Evolutionary conservation across 2,797 vertebrate species (phyloP), one percentile per base, ranked within the genome.

Genomic region (Okamejei kenojei): DNA sequence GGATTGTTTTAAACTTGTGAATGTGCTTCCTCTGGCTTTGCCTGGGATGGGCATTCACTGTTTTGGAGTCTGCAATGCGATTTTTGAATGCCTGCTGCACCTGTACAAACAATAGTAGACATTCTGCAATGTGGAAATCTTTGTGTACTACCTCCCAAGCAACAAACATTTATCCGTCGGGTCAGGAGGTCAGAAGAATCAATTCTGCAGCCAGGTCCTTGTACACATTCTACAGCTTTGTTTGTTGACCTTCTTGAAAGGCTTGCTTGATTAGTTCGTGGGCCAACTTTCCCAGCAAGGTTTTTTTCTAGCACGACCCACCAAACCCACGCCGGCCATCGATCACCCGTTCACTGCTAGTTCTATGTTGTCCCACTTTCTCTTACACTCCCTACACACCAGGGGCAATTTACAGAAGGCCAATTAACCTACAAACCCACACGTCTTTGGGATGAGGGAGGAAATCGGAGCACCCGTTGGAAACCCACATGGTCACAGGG

Each of bases 151-250:
- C n/a, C 90, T 92, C 90, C 73, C 9, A 17, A 26, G 38, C 38
- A 92, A 54, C 23, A 92, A 26, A 73, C 26, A 38, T 15, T 92
- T 92, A 11, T 54, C 54, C 29, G 15, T 29, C 17, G 26, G 26
- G 90, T 54, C 71, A 84, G 54, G 21, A 84, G 81, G 54, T 54
- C 35, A 92, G 90, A 92, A 92, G 45, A 54, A 68, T 92, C 35
- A 21, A 91, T 35, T 23, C 65, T 74, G 23, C 71, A 92, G 90
- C 73, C 71, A 76, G n/a, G 29, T 29, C 90, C 26, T 74, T 76
- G 90, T 71, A 92, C 71, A n/a, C 35, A 13, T 23, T 54, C 23
- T 54, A 92, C 19, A 23, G 2, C 35, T 23, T 76, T 54, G 35
- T 92, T 92, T 92, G 71, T 58, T 74, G 71, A 92, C 26, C 7